phyloP scores from a whole-genome alignment of 1,140 invertebrate species.

The Vanessa atalanta region DNA sequence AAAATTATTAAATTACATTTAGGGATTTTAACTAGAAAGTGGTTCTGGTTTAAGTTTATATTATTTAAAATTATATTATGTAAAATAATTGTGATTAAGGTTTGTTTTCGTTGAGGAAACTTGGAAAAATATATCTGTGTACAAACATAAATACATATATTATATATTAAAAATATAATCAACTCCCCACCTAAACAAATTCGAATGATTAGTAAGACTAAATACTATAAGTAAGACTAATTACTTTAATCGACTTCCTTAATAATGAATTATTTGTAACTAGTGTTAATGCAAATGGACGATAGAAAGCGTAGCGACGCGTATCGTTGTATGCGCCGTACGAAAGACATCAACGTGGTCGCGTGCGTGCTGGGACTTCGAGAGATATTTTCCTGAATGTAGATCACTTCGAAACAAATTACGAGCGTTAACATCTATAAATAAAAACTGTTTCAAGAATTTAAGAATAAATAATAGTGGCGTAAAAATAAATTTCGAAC shows the following conservation, averaged over 20 bases:
- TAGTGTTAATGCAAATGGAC: constrained; percentile 21
- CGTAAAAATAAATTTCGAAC: no score
- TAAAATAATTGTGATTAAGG: no score
- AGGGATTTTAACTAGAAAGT: no score
- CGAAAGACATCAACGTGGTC: constrained; percentile 41
- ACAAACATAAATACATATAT: no score
- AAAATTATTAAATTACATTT: no score
- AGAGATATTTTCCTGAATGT: constrained; percentile 10
- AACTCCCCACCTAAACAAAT: not conserved
- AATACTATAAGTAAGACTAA: not conserved
- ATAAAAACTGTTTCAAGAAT: no score
- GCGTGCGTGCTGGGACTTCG: constrained; percentile 14
- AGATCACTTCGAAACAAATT: not conserved
- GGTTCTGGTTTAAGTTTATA: no score
- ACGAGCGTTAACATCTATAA: no score
- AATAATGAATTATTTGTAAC: not conserved
- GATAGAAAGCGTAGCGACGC: constrained; percentile 26
- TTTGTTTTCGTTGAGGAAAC: no score
- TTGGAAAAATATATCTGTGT: no score
- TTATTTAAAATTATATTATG: no score
- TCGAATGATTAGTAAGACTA: not conserved
- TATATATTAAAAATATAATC: not conserved
- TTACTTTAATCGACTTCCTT: not conserved
- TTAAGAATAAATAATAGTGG: no score
- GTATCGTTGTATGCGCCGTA: constrained; percentile 11